Percentiles rank a stretch among this genome's conserved stretches.
Evolutionary conservation across 2,113 vertebrate genomes (phyloP).

Genomic region (Hyperopisus bebe): DNA sequence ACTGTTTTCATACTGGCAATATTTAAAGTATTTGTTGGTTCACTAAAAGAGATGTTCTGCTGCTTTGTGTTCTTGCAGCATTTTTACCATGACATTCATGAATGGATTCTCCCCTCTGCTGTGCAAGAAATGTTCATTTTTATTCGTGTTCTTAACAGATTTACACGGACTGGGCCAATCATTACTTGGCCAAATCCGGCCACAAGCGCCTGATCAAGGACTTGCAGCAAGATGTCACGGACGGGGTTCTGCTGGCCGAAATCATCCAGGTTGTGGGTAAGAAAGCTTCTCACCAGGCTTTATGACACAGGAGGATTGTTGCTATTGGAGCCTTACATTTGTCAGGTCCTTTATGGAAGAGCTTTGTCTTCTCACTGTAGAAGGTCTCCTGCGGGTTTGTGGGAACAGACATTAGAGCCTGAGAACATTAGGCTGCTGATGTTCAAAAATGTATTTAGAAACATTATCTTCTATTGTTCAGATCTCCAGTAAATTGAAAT

Average conservation of each 20-base stretch:
- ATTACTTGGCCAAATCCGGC: slow-evolving; percentile 93
- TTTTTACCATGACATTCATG: slow-evolving; percentile 37
- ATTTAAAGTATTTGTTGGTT: neutral
- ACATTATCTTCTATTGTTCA: neutral
- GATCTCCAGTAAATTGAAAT: neutral
- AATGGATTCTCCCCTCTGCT: slow-evolving; percentile 26
- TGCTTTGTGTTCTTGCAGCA: slow-evolving; percentile 34
- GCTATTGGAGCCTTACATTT: neutral
- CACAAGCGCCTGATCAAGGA: slow-evolving; percentile 94
- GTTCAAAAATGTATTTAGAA: neutral
- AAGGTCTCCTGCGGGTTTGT: slow-evolving; percentile 26
- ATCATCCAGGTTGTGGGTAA: slow-evolving; percentile 97
- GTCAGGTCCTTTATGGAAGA: neutral
- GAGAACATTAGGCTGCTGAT: neutral
- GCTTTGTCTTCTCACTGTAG: neutral
- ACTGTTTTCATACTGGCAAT: neutral
- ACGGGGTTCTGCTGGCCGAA: slow-evolving; percentile 91
- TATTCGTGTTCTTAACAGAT: slow-evolving; percentile 67
- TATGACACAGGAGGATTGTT: no score
- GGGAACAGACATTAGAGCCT: neutral
- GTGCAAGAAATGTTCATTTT: slow-evolving; percentile 1
- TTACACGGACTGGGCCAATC: slow-evolving; percentile 98
- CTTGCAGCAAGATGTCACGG: slow-evolving; percentile 91
- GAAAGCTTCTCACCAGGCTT: slow-evolving; percentile 34
- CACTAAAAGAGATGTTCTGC: neutral